phyloP scores from a whole-genome alignment of 2,888 invertebrate species.

The Therioaphis trifolii region DNA sequence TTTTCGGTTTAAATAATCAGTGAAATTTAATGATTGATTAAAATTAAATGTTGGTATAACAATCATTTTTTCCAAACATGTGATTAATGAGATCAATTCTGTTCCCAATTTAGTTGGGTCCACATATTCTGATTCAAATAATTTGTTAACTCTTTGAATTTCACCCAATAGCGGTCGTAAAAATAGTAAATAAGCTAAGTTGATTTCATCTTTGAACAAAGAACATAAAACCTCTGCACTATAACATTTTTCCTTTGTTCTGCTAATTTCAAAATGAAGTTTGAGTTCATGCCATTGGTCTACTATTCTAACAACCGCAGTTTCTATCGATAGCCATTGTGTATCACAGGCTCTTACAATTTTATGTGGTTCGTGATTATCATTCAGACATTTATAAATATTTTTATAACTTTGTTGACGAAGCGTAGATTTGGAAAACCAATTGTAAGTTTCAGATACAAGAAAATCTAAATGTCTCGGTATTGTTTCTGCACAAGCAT shows the following conservation, averaged over 20 bases:
- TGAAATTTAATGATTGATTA: not conserved
- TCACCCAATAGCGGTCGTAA: too few species aligned
- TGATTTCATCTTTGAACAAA: too few species aligned
- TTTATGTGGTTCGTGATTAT: constrained; percentile 63
- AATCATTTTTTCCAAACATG: not conserved
- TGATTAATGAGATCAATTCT: not conserved
- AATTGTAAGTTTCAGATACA: constrained; percentile 65
- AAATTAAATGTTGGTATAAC: not conserved
- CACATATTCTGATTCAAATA: too few species aligned
- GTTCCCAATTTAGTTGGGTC: too few species aligned
- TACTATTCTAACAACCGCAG: constrained; percentile 31
- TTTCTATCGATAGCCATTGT: constrained; percentile 11
- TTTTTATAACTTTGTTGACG: constrained; percentile 54
- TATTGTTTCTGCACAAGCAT: constrained; percentile 65
- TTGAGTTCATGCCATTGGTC: constrained; percentile 40
- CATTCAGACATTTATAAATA: constrained; percentile 38
- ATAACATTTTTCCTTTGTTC: too few species aligned
- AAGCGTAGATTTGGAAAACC: constrained; percentile 67
- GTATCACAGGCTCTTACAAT: constrained; percentile 66
- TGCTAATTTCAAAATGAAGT: not conserved
- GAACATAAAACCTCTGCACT: too few species aligned
- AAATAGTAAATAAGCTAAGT: too few species aligned
- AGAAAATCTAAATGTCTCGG: constrained; percentile 67
- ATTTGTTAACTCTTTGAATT: too few species aligned
- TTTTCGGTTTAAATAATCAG: too few species aligned